phyloP scores from a whole-genome alignment of 64 coral and sea anemone genomes.

The Montipora capricornis region DNA sequence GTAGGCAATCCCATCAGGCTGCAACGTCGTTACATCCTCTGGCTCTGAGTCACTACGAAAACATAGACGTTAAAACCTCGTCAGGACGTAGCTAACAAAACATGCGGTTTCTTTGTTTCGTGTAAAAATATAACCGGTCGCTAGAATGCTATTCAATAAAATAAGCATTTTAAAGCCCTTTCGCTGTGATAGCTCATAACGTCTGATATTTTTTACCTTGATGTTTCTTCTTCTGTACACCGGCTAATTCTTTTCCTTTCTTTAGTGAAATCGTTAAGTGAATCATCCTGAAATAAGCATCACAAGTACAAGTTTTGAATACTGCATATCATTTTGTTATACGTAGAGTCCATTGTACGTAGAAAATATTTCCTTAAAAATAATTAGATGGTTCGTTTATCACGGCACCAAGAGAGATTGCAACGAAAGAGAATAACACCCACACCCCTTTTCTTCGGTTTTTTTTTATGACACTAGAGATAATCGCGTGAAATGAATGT shows the following conservation, averaged over 20 bases:
- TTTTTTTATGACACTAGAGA: no score
- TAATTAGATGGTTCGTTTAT: no score
- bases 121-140: no score
- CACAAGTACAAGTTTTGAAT: neutral
- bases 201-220: neutral
- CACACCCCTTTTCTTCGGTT: no score
- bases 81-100: neutral
- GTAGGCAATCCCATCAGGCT: conserved; percentile 16
- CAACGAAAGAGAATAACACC: no score
- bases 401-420: no score
- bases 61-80: neutral
- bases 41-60: neutral
- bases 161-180: no score
- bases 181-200: neutral
- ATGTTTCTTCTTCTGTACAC: neutral
- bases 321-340: neutral
- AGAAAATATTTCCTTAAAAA: no score
- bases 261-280: neutral
- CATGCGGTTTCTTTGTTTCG: no score
- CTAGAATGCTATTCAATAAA: no score
- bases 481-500: no score
- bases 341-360: no score
- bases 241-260: neutral
- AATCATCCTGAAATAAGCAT: neutral
- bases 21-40: neutral